Evolutionary conservation across 2,113 vertebrate species (phyloP).

Genomic region (Rhegmatorhina hoffmannsi): DNA sequence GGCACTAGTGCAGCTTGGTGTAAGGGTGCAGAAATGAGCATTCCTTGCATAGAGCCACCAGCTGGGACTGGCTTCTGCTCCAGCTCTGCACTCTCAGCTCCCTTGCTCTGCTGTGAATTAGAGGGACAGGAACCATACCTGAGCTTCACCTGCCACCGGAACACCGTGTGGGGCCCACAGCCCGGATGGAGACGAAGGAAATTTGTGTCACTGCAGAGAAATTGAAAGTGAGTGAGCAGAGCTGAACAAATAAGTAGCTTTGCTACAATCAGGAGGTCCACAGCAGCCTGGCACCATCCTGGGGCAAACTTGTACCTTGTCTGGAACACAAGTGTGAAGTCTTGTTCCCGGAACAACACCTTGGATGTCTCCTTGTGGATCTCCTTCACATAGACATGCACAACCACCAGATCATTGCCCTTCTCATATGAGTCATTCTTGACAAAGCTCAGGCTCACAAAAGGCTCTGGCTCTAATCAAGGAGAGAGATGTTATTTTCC

Average conservation of each 20-base stretch:
- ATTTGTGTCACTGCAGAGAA: slow-evolving; percentile 81
- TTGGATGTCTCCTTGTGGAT: slow-evolving; percentile 86
- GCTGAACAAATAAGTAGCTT: background rate
- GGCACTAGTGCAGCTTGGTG: background rate
- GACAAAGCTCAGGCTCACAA: slow-evolving; percentile 88
- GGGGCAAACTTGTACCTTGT: slow-evolving; percentile 79
- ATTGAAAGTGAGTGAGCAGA: background rate
- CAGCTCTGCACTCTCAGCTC: background rate
- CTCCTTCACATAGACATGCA: slow-evolving; percentile 93
- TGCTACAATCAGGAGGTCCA: background rate
- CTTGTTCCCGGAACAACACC: slow-evolving; percentile 96
- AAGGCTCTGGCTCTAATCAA: slow-evolving; percentile 82
- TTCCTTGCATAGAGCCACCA: background rate
- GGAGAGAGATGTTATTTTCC: background rate
- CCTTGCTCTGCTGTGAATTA: background rate
- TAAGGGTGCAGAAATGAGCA: background rate
- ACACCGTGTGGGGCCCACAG: slow-evolving; percentile 89
- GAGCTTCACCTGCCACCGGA: slow-evolving; percentile 99
- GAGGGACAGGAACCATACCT: slow-evolving; percentile 73
- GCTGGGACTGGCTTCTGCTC: background rate
- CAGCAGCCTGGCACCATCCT: background rate
- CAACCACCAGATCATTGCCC: slow-evolving; percentile 94
- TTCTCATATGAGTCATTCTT: slow-evolving; percentile 98
- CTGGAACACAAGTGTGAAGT: slow-evolving; percentile 95
- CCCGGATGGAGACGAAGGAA: slow-evolving; percentile 90